Base-by-base conservation (phyloP, 64 coral and sea anemone species). In the Stichodactyla helianthus region DNA sequence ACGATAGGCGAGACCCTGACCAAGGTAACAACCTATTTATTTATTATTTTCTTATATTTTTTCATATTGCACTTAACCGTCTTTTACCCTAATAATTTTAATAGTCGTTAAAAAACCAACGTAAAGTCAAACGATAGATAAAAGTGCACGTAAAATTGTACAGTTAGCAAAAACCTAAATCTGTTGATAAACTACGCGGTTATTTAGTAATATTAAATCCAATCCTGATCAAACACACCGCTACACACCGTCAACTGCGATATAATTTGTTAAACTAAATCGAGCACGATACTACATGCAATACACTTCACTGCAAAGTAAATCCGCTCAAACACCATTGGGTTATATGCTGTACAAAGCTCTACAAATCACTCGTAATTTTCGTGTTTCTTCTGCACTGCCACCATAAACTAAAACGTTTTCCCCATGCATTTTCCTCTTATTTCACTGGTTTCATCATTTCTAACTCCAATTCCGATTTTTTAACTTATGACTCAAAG, bases 1-100 rank as follows among this genome's bases (percentile, higher is more conserved):
- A 84, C 23, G 91, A 95, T 59, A 95, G 94, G 50, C 84, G 94
- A 7, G 94, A 95, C 59, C 90, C 90, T 55, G 94, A 95, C 10
- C 94, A 95, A 92, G 94, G 94, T 95, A 86, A 74, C 68, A 1
- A 31, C 11, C 11, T 31, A 4, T 27, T 74, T 74, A n/a, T 23
- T 25, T 9, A 19, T 16, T 70, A 71, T 23, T 1, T 11, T 71
- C 65, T n/a, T 64, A 64, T 20, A 22, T 74, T 74, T 74, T 74
- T 74, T 68, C 12, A 31, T 31, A 0, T 74, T 74, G 68, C 22
- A 27, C 25, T 28, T 10, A 74, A 74, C 8, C 6, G 4, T 11
- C 35, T 44, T 44, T 44, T 44, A 44, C 35, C 35, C 35, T 44
- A 44, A 44, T 44, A 44, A 44, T 44, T 44, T 44, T 44, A 44